A percentile compares a stretch with the other conserved stretches of the same genome.
Evolutionary conservation across 2,888 invertebrate species (phyloP).

Genomic region (Laspeyria flexula): DNA sequence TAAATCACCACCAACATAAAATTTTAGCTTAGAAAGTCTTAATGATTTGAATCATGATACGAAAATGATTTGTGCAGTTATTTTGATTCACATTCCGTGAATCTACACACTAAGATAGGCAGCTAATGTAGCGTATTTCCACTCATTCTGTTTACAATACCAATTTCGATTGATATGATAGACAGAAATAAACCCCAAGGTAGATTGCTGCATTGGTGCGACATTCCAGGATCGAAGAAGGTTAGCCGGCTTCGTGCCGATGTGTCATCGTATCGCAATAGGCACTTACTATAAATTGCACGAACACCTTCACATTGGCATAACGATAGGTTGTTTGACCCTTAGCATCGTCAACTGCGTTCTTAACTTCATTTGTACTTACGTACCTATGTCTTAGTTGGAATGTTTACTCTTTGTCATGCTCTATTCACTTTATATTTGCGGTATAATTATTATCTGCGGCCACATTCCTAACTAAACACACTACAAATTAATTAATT

Average conservation of each 20-base stretch:
- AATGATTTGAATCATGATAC: slow-evolving; percentile 13
- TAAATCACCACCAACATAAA: slow-evolving; percentile 38
- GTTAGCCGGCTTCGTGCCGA: slow-evolving; percentile 49
- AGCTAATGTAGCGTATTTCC: background rate
- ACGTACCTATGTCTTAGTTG: slow-evolving; percentile 6
- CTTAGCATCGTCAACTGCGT: slow-evolving; percentile 20
- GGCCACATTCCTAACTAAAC: slow-evolving; percentile 25
- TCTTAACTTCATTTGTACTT: slow-evolving; percentile 14
- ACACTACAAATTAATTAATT: slow-evolving; percentile 26
- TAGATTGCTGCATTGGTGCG: slow-evolving; percentile 34
- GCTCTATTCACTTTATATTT: slow-evolving; percentile 22
- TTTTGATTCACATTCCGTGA: slow-evolving; percentile 8
- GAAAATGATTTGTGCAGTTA: slow-evolving; percentile 14
- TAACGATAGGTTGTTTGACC: slow-evolving; percentile 26
- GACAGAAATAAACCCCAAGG: slow-evolving; percentile 48
- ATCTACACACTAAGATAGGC: slow-evolving; percentile 1
- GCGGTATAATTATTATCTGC: slow-evolving; percentile 19
- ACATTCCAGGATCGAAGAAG: slow-evolving; percentile 56
- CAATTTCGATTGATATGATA: slow-evolving; percentile 39
- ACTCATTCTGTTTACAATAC: slow-evolving; percentile 4
- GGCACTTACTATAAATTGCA: slow-evolving; percentile 25
- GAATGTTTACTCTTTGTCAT: slow-evolving; percentile 7
- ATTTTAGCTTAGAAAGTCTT: slow-evolving; percentile 26
- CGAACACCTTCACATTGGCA: slow-evolving; percentile 39
- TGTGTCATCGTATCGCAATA: slow-evolving; percentile 49